Evolutionary conservation across 1,140 invertebrate species (phyloP).

Genomic region (Oncopeltus fasciatus): DNA sequence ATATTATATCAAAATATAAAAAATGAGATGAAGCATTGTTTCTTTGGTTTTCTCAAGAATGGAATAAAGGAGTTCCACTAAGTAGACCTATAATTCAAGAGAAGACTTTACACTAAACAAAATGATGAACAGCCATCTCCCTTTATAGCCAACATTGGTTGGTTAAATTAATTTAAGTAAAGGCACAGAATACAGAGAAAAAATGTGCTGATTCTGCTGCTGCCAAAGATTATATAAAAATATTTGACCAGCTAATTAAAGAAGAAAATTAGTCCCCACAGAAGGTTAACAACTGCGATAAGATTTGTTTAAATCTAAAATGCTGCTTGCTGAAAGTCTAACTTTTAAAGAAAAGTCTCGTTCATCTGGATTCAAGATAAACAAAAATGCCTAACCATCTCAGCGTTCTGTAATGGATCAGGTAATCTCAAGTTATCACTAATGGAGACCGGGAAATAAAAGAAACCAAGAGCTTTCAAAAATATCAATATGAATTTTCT

Average conservation of each 20-base stretch:
- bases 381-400: constrained; percentile 28
- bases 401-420: constrained; percentile 30
- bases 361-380: constrained; percentile 27
- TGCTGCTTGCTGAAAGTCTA: constrained; percentile 28
- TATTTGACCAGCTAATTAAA: neutral
- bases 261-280: constrained; percentile 15
- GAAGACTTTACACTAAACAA: constrained; percentile 22
- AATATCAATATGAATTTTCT: constrained; percentile 18
- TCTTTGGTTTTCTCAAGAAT: neutral
- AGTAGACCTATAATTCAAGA: constrained; percentile 21
- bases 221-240: neutral
- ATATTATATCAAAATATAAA: neutral
- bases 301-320: constrained; percentile 31
- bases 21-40: neutral
- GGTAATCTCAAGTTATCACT: constrained; percentile 28
- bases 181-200: constrained; percentile 27
- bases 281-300: constrained; percentile 30
- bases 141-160: constrained; percentile 27
- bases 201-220: constrained; percentile 4
- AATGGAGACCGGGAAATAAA: constrained; percentile 25
- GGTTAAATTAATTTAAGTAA: constrained; percentile 29
- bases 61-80: constrained; percentile 21
- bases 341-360: constrained; percentile 27
- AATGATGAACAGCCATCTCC: constrained; percentile 15
- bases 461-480: constrained; percentile 24